Evolutionary conservation across 2,888 invertebrate species (phyloP).

Genomic region (Melanostoma scalare): DNA sequence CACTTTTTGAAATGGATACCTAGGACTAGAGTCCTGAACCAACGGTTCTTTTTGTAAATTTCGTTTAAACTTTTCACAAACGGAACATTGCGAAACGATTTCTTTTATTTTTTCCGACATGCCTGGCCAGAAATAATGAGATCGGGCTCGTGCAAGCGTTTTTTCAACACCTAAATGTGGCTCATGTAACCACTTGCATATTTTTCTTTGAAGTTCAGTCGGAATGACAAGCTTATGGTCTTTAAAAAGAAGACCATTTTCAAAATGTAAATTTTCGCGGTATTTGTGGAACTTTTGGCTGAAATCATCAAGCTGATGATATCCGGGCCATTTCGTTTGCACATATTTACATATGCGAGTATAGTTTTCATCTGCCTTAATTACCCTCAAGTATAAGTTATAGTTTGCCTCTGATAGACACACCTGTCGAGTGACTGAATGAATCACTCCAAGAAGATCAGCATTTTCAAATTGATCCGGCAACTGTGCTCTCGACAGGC

Average conservation of each 20-base stretch:
- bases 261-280: conserved; percentile 63
- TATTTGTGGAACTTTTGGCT: conserved; percentile 30
- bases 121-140: conserved; percentile 41
- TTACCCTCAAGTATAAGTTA: neutral
- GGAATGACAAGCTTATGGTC: conserved; percentile 19
- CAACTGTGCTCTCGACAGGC: conserved; percentile 74
- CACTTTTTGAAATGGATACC: conserved; percentile 31
- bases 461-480: conserved; percentile 32
- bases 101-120: conserved; percentile 27
- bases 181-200: conserved; percentile 2
- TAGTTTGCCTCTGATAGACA: conserved; percentile 17
- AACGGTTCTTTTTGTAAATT: conserved; percentile 36
- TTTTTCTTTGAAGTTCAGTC: conserved; percentile 11
- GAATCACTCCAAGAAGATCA: conserved; percentile 23
- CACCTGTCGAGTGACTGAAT: neutral
- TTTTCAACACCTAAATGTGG: no score
- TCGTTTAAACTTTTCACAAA: conserved; percentile 41
- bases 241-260: conserved; percentile 20
- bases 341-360: conserved; percentile 3
- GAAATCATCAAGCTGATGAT: conserved; percentile 19
- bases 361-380: conserved; percentile 4
- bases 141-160: no score
- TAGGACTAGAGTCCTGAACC: neutral
- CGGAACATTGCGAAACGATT: conserved; percentile 10
- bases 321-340: conserved; percentile 4